A percentile compares a stretch with the other conserved stretches of the same genome.
Evolutionary conservation across 1,140 invertebrate genomes (phyloP).

Genomic region (Aphaenogaster rudis): DNA sequence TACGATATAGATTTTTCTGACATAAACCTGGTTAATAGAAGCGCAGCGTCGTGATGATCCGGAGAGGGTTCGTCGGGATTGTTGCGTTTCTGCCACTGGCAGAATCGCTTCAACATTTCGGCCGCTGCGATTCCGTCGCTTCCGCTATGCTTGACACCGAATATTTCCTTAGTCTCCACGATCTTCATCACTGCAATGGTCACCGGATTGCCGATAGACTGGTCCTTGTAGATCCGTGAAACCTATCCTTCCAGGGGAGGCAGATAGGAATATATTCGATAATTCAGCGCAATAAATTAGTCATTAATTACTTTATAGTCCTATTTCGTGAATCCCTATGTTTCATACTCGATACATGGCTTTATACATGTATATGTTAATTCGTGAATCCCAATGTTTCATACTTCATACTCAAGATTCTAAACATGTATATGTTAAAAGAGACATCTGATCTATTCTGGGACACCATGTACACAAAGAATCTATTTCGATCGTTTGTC

Average conservation of each 20-base stretch:
- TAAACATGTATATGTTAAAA: background rate
- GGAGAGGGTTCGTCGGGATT: conserved; percentile 87
- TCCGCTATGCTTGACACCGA: conserved; percentile 78
- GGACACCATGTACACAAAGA: background rate
- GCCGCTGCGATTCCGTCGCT: conserved; percentile 87
- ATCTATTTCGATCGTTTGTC: conserved; percentile 23
- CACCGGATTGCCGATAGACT: conserved; percentile 93
- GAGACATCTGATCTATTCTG: conserved; percentile 8
- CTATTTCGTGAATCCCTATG: background rate
- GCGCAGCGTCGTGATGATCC: conserved; percentile 91
- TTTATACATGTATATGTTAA: no score
- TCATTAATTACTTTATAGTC: background rate
- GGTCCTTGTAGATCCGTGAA: conserved; percentile 92
- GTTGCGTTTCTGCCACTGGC: conserved; percentile 90
- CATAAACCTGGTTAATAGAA: conserved; percentile 91
- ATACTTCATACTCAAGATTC: background rate
- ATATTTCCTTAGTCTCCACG: conserved; percentile 88
- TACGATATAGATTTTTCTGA: background rate
- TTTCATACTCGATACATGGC: no score
- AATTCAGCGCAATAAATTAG: background rate
- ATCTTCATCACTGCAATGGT: conserved; percentile 92
- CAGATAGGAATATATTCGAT: background rate
- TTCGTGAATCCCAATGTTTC: background rate
- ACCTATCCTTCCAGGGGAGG: conserved; percentile 86
- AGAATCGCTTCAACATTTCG: conserved; percentile 91